phyloP scores from a whole-genome alignment of 2,797 vertebrate species.

The Gallinago stenura region DNA sequence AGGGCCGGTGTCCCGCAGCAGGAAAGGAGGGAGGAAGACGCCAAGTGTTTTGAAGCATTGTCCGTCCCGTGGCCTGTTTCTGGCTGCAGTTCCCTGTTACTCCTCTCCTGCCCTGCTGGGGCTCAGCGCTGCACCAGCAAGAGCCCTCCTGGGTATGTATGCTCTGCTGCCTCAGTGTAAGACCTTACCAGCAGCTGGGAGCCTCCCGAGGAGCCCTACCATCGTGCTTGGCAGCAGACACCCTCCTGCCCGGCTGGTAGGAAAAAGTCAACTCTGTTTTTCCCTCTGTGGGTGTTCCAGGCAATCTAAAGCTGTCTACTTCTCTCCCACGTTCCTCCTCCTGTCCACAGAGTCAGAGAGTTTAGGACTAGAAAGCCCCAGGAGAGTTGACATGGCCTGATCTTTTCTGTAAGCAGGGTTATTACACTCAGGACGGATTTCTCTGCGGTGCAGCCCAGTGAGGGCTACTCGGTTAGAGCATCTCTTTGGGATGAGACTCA shows the following conservation, averaged over 20 bases:
- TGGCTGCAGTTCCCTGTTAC: not conserved
- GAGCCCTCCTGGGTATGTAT: not conserved
- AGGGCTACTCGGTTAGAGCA: not conserved
- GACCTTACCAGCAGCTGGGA: not conserved
- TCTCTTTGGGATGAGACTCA: not conserved
- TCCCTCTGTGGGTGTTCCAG: not conserved
- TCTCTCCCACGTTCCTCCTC: not conserved
- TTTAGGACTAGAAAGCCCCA: not conserved
- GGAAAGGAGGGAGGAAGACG: not conserved
- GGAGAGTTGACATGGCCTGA: not conserved
- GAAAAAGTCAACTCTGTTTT: not conserved
- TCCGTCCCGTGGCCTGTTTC: not conserved
- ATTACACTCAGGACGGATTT: not conserved
- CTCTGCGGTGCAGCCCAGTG: not conserved
- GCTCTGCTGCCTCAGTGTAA: not conserved
- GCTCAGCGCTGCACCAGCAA: not conserved
- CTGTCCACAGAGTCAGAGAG: not conserved
- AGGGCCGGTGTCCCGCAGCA: not conserved
- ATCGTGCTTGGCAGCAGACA: not conserved
- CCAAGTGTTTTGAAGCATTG: not conserved
- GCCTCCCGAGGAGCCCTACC: not conserved
- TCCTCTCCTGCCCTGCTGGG: not conserved
- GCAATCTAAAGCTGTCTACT: not conserved
- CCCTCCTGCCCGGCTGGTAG: not conserved
- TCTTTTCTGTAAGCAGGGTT: not conserved